Evolutionary conservation across 2,797 vertebrate genomes (phyloP), one percentile per base, ranked within the genome.

Genomic region (Oreonectes daqikongensis): DNA sequence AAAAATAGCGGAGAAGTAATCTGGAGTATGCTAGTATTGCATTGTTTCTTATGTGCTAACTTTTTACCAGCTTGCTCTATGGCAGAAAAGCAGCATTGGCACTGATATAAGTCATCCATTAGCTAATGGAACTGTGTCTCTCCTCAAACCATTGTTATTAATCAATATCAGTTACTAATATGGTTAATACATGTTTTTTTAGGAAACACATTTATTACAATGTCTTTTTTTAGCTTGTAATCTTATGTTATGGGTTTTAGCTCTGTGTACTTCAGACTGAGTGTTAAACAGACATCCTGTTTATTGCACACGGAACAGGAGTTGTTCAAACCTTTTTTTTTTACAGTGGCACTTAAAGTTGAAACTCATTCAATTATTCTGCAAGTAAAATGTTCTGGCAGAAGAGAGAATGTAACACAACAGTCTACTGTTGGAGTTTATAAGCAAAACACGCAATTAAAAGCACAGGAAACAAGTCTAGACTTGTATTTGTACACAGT

Each of bases 81-180:
- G 30, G n/a, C 52, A 50, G 52, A 69, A 69, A 76, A 76, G 35
- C 52, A 20, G 40, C 48, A 70, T 79, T 70, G 38, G 38, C 3
- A 10, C n/a, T 40, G 2, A 24, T 40, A 48, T 75, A 64, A 80
- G 60, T 61, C 30, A 8, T 48, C 53, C 52, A 67, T 72, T 72
- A 76, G 69, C 46, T 72, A 65, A 80, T 72, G 61, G 61, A 72
- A 59, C 55, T 7, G 40, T 18, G 14, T 50, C 46, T 42, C 28
- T n/a, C 46, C n/a, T 5, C 40, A 5, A 20, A 20, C 35, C n/a
- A 38, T 11, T 60, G 17, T 69, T 22, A 38, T 28, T 69, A 20
- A 32, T 69, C 48, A 38, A 12, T 28, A 50, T 14, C 22, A 46
- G 14, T 68, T 26, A 55, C 11, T 48, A 53, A 53, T n/a, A 9